Evolutionary conservation across 1,140 invertebrate species (phyloP).

Genomic region (Lordiphosa clarofinis): DNA sequence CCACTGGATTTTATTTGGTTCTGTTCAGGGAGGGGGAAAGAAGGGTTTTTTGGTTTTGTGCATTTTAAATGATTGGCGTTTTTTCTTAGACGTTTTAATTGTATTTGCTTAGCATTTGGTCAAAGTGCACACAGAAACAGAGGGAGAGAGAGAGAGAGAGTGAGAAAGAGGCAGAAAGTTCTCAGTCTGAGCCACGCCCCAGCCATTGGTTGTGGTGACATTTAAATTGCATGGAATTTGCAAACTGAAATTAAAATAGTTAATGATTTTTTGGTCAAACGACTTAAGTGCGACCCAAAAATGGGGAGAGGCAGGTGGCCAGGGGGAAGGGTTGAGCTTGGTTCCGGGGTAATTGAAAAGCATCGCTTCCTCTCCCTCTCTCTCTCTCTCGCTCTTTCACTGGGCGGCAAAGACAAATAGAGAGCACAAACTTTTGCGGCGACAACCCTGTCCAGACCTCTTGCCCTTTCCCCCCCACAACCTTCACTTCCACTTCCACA

Average conservation of each 20-base stretch:
- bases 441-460: slow-evolving; percentile 51
- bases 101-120: slow-evolving; percentile 70
- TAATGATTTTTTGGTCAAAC: slow-evolving; percentile 73
- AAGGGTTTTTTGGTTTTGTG: slow-evolving; percentile 64
- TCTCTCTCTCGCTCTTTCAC: neutral
- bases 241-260: slow-evolving; percentile 76
- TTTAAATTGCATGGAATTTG: slow-evolving; percentile 76
- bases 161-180: neutral
- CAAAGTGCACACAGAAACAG: slow-evolving; percentile 34
- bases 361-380: slow-evolving; percentile 20
- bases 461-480: neutral
- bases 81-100: slow-evolving; percentile 73
- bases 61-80: slow-evolving; percentile 74
- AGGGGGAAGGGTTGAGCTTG: slow-evolving; percentile 3
- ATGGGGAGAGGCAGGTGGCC: neutral
- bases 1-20: slow-evolving; percentile 1
- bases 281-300: slow-evolving; percentile 17
- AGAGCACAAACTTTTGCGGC: slow-evolving; percentile 61
- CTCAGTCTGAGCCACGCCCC: slow-evolving; percentile 23
- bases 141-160: neutral
- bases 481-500: neutral
- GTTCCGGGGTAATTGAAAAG: slow-evolving; percentile 62
- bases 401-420: slow-evolving; percentile 59
- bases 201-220: slow-evolving; percentile 44
- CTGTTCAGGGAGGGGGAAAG: slow-evolving; percentile 18